Base-by-base conservation (phyloP, 2,888 invertebrate genomes). In the Rambutsinella grinnellia region DNA sequence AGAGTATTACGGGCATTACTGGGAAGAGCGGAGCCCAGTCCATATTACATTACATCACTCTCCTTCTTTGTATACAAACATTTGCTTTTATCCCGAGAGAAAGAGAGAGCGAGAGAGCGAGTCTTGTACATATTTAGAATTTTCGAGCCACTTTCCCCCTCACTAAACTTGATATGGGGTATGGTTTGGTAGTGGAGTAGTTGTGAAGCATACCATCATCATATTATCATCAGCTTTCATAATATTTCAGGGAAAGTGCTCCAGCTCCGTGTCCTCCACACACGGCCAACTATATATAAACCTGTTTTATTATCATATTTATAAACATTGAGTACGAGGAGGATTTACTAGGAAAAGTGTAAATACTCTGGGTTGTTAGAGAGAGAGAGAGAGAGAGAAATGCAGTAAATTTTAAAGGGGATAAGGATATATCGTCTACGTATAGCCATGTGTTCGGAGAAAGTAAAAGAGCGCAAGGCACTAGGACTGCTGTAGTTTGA, bases 391-490 rank as follows among this genome's bases (percentile, higher is more conserved):
- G 36, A 36, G 36, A 8, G 5, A 36, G 36, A 36, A 36, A 36
- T 49, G 49, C 19, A 49, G 15, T 49, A 49, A 49, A 49, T 49
- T 36, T 36, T 36, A 36, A 36, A 36, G 36, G 36, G 36, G 36
- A 36, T 36, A 66, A 60, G 19, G 54, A 67, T 19, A 24, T 8
- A 36, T 36, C 13, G 36, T 36, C 5, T 36, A 36, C n/a, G n/a
- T n/a, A n/a, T n/a, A n/a, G n/a, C n/a, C n/a, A n/a, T n/a, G n/a
- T n/a, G n/a, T n/a, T n/a, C 21, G 57, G 28, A 57, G 23, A 57
- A 69, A 58, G 26, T 49, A 61, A 51, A 74, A 28, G 61, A 36
- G 74, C 74, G 67, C 74, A 74, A 74, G 74, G 74, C 74, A 74
- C 61, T 65, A 36, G 36, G 36, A 61, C 24, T 51, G 21, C 46